phyloP scores from a whole-genome alignment of 2,797 vertebrate species.

The Lacerta viridis region DNA sequence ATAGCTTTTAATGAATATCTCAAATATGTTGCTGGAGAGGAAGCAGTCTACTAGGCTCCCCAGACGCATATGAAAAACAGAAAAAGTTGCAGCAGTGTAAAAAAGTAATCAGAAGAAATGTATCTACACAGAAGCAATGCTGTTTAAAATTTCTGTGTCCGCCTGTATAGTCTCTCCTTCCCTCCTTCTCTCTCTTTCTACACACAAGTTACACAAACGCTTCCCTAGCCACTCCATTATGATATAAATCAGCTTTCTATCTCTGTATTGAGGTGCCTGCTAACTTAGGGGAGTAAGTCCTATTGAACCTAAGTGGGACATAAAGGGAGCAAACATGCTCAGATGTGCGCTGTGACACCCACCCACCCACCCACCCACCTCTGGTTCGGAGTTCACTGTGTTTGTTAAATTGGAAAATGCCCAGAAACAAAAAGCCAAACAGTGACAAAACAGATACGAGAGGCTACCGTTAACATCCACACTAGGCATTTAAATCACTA shows the following conservation, averaged over 20 bases:
- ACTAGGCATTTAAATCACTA: too few species aligned
- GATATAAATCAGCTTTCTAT: background rate
- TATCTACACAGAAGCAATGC: background rate
- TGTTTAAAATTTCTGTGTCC: background rate
- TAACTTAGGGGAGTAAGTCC: background rate
- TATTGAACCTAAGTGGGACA: background rate
- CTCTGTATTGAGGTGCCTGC: background rate
- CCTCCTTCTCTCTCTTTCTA: too few species aligned
- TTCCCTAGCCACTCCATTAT: background rate
- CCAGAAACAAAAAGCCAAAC: background rate
- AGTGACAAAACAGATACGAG: background rate
- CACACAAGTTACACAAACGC: too few species aligned
- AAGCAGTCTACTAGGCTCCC: slow-evolving; percentile 34
- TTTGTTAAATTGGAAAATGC: background rate
- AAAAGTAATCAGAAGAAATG: background rate
- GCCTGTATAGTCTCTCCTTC: background rate
- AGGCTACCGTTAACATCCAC: background rate
- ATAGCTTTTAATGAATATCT: slow-evolving; percentile 65
- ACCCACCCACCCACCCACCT: too few species aligned
- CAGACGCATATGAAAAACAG: slow-evolving; percentile 38
- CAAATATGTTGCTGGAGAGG: slow-evolving; percentile 43
- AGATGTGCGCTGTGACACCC: background rate
- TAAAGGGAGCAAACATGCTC: background rate
- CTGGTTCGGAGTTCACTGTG: too few species aligned
- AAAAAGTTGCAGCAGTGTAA: slow-evolving; percentile 47